Base-by-base conservation (phyloP, 1,140 invertebrate genomes). In the Calosoma granatense region DNA sequence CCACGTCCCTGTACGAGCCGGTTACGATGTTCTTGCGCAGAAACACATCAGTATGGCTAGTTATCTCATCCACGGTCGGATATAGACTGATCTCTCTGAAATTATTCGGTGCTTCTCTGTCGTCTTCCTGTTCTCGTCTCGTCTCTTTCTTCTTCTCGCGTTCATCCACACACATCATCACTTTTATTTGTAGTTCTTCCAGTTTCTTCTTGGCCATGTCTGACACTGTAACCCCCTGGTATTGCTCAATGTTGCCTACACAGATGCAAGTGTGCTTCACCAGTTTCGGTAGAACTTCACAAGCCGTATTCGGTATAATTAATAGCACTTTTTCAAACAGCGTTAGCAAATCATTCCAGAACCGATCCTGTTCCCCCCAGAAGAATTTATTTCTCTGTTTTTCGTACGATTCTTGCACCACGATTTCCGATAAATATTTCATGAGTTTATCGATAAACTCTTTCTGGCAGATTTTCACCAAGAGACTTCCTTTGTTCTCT, bases 1-100 rank as follows among this genome's bases (percentile, higher is more conserved):
- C 75, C 0, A 81, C 72, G 65, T 78, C 70, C 3, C 70, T 61
- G 67, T 87, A 90, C 0, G 70, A 63, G 1, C 84, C 85, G 22
- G 78, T 61, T 0, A 79, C 65, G 41, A 82, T 78, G 66, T 85
- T 87, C 11, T 76, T 70, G 1, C 80, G 70, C 9, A 86, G 59
- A 69, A 76, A 81, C 15, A 66, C 68, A 52, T 60, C 65, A 47
- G 21, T 59, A 55, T 56, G 59, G 2, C 64, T 22, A 2, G 61
- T 58, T 41, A 77, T 65, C 59, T 77, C 72, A 14, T 64, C 51
- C 6, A 57, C 57, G 53, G 61, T 71, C 1, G 78, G 78, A 26
- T 73, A 64, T 4, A 80, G 59, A 57, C 69, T 70, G 20, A 79
- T 63, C 47, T 73, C 61, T 2, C 76, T 70, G 26, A 80, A 74